These are phyloP conservation scores for Alauda arvensis DNA, from an alignment of 2,797 vertebrate species.

Conservation along the genomic window DNA sequence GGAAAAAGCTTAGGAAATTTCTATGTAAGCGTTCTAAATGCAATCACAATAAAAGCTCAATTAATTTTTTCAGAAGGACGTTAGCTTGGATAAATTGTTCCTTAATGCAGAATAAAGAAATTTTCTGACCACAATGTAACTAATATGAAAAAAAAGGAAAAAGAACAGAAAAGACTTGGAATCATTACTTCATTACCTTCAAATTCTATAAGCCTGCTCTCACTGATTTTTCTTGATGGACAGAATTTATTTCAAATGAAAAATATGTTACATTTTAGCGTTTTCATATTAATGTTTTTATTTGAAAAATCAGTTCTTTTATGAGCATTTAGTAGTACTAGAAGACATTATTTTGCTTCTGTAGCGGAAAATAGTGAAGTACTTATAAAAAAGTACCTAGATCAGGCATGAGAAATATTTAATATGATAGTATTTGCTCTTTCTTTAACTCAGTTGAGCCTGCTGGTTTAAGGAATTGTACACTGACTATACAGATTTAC, in stretches of 20 bases:
- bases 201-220: neutral
- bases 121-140: neutral
- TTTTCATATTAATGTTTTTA: neutral
- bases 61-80: neutral
- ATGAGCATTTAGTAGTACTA: neutral
- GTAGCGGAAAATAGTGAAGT: neutral
- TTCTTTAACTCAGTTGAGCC: neutral
- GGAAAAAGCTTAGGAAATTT: neutral
- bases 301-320: neutral
- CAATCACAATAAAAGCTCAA: neutral
- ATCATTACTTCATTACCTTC: neutral
- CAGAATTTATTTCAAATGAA: neutral
- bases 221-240: neutral
- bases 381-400: neutral
- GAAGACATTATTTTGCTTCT: neutral
- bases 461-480: neutral
- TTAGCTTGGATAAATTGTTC: neutral
- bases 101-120: neutral
- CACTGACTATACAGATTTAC: neutral
- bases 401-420: neutral
- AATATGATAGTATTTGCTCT: neutral
- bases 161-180: neutral
- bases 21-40: neutral
- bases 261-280: neutral
- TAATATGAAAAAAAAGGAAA: neutral